Percentiles rank a stretch among this genome's conserved stretches.
Evolutionary conservation across 2,888 invertebrate species (phyloP).

Genomic region (Athalia rosae): DNA sequence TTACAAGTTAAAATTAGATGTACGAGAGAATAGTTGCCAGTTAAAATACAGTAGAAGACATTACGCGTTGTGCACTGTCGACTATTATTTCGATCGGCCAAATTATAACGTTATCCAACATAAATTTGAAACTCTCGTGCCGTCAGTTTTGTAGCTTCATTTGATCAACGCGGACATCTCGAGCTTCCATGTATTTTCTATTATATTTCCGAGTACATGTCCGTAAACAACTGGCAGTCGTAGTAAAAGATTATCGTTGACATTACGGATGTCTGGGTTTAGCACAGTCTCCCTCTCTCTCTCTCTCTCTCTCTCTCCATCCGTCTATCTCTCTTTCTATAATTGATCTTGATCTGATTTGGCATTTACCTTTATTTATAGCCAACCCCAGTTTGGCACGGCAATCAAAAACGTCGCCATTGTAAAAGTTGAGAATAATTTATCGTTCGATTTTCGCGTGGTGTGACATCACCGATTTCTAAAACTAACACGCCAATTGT

Average conservation of each 20-base stretch:
- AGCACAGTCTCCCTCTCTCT: too few species aligned
- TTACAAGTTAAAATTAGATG: slow-evolving; percentile 11
- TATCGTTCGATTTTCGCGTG: slow-evolving; percentile 10
- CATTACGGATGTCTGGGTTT: too few species aligned
- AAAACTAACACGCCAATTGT: slow-evolving; percentile 30
- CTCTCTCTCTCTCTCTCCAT: neutral
- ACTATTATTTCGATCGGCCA: neutral
- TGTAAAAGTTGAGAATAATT: slow-evolving; percentile 8
- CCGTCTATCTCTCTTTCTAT: neutral
- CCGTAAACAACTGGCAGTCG: too few species aligned
- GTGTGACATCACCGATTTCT: slow-evolving; percentile 21
- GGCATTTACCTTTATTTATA: slow-evolving; percentile 38
- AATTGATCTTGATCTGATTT: slow-evolving; percentile 22
- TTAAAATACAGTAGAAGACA: neutral
- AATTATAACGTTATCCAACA: neutral
- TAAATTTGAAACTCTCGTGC: too few species aligned
- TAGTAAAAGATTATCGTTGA: too few species aligned
- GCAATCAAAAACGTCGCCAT: neutral
- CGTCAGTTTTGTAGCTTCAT: too few species aligned
- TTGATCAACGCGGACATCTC: too few species aligned
- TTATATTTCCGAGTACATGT: too few species aligned
- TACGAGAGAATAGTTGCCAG: neutral
- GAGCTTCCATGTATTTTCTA: too few species aligned
- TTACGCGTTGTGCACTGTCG: neutral
- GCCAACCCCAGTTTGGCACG: slow-evolving; percentile 2